Base-by-base conservation (phyloP, 2,888 invertebrate species). In the Cinara cedri region DNA sequence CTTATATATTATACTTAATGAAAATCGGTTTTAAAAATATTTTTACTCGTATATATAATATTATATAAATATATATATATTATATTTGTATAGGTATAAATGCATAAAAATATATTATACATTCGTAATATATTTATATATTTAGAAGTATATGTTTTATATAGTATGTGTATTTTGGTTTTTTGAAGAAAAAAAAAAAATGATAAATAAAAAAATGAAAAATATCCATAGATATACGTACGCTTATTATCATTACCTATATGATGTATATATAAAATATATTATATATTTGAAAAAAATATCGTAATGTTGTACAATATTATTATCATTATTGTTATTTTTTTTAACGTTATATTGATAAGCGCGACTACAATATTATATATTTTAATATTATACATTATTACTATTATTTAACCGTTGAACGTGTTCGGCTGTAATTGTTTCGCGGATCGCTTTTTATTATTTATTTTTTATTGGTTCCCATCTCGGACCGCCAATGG, bases 1-100 rank as follows among this genome's bases (percentile, higher is more conserved):
- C 75, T 75, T 75, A 74, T 26, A 71, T 21, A n/a, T n/a, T n/a
- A 66, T 44, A 51, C 34, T 34, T 44, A 72, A 74, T 14, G 21
- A 74, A 42, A n/a, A 51, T 66, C 42, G 34, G 54, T 55, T 55
- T 65, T 66, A 34, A 34, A 63, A 1, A 11, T 63, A 63, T 34
- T 34, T n/a, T 63, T 63, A 63, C 14, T 63, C 34, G 42, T 63
- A 42, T 63, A 49, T 66, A 66, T n/a, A n/a, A n/a, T n/a, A n/a
- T n/a, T n/a, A n/a, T 14, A 19, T 46, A 46, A 46, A 21, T 14
- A 46, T 65, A 24, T 65, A 21, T 19, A 62, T 62, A 34, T 6
- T 34, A 34, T 34, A 34, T 34, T n/a, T 34, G 6, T 34, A 34
- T 34, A 34, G 34, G 34, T 34, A 34, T n/a, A n/a, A n/a, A n/a